Conservation (phyloP, 2,888 invertebrate species). For the Tanypteryx hageni region DNA sequence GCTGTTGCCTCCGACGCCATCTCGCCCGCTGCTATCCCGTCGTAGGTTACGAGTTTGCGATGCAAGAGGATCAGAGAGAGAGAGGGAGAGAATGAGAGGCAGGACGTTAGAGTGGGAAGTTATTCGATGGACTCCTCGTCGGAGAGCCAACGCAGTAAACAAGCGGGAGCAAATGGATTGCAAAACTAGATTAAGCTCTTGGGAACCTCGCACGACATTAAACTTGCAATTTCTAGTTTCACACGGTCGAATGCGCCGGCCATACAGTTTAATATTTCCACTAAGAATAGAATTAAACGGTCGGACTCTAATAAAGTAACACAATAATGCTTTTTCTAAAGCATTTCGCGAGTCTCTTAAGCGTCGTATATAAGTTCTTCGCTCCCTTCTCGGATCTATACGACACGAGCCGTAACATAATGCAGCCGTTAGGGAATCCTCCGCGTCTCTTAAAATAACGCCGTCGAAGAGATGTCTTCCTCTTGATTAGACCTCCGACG, state of each 20-base stretch:
- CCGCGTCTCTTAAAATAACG: background rate
- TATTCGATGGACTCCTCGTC: conserved; percentile 11
- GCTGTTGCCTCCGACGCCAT: background rate
- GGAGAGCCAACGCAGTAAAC: conserved; percentile 18
- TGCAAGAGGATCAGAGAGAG: background rate
- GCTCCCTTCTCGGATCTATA: background rate
- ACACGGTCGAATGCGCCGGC: background rate
- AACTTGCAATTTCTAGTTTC: background rate
- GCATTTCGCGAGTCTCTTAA: background rate
- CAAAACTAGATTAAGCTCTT: conserved; percentile 24
- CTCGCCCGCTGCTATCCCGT: background rate
- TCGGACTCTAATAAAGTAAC: background rate
- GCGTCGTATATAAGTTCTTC: background rate
- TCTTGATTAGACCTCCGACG: background rate
- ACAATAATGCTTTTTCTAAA: background rate
- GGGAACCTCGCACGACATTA: background rate
- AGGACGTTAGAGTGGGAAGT: conserved; percentile 16
- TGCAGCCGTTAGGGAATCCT: background rate
- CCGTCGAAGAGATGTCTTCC: background rate
- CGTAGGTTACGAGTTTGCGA: conserved; percentile 8
- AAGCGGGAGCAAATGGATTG: conserved; percentile 9
- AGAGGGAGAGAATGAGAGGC: background rate
- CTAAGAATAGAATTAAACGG: background rate
- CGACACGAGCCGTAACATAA: background rate
- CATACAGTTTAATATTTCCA: background rate